These are phyloP conservation scores for Xanthia togata DNA, from an alignment of 2,888 invertebrate species.

Conservation along the genomic window DNA sequence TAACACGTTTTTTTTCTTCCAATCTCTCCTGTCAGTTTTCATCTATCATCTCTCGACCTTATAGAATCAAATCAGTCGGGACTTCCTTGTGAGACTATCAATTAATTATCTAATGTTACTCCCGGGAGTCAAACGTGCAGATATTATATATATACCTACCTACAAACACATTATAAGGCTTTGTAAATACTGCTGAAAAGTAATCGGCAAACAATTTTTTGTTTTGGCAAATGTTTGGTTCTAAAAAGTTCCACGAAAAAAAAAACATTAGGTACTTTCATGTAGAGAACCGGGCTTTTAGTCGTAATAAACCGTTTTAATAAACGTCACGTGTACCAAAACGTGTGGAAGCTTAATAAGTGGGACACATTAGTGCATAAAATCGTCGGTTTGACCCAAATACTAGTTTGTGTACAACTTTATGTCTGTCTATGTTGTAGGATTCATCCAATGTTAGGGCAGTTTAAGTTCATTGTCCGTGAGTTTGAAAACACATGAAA, in stretches of 20 bases:
- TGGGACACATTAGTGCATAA: conserved; percentile 30
- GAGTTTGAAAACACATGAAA: not conserved
- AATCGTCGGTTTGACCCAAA: conserved; percentile 56
- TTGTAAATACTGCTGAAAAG: too few relatives aligned
- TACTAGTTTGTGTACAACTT: conserved; percentile 29
- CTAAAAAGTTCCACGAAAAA: not conserved
- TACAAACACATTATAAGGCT: too few relatives aligned
- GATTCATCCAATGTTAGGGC: not conserved
- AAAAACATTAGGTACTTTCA: not conserved
- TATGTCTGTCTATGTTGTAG: not conserved
- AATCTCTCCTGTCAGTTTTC: too few relatives aligned
- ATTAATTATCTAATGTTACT: too few relatives aligned
- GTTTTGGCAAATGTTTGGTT: not conserved
- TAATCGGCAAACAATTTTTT: too few relatives aligned
- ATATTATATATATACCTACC: too few relatives aligned
- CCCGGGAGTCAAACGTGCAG: too few relatives aligned
- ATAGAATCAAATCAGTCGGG: too few relatives aligned
- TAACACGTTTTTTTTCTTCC: too few relatives aligned
- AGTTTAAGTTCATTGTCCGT: not conserved
- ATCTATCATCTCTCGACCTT: too few relatives aligned
- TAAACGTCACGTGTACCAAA: not conserved
- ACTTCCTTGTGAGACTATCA: too few relatives aligned
- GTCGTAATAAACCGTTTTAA: not conserved
- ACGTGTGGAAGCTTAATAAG: conserved; percentile 48
- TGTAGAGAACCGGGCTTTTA: not conserved